These are phyloP conservation scores for Trichogramma pretiosum DNA, from an alignment of 1,140 invertebrate species.

Conservation along the genomic window DNA sequence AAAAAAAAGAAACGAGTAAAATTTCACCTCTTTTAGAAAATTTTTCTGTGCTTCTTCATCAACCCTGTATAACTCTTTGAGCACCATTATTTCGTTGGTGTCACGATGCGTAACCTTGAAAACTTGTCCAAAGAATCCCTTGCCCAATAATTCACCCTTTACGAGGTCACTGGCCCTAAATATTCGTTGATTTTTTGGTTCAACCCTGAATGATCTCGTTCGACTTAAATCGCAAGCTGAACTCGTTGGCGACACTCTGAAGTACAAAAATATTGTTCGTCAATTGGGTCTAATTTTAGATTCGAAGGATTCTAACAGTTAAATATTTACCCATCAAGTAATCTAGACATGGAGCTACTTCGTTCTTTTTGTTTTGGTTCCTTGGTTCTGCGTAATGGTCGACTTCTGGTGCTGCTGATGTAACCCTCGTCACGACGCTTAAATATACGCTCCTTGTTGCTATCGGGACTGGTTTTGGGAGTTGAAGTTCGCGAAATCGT, in stretches of 20 bases:
- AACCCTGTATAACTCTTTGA: slow-evolving; percentile 87
- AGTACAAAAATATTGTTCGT: slow-evolving; percentile 18
- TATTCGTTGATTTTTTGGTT: slow-evolving; percentile 70
- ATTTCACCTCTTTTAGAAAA: slow-evolving; percentile 80
- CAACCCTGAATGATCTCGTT: slow-evolving; percentile 79
- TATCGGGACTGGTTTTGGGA: slow-evolving; percentile 41
- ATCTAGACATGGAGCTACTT: slow-evolving; percentile 74
- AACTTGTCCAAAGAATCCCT: slow-evolving; percentile 89
- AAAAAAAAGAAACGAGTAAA: neutral
- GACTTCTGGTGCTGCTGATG: slow-evolving; percentile 47
- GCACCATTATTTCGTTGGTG: slow-evolving; percentile 87
- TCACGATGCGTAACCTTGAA: slow-evolving; percentile 83
- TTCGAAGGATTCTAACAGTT: neutral
- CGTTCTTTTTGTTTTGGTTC: slow-evolving; percentile 62
- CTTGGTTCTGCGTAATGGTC: slow-evolving; percentile 47
- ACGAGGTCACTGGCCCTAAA: slow-evolving; percentile 84
- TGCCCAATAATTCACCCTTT: slow-evolving; percentile 80
- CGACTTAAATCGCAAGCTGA: slow-evolving; percentile 63
- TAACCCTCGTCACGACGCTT: slow-evolving; percentile 61
- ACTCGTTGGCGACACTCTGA: slow-evolving; percentile 38
- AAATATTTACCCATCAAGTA: slow-evolving; percentile 65
- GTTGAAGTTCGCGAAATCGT: slow-evolving; percentile 35
- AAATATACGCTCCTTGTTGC: slow-evolving; percentile 58
- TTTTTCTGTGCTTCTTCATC: slow-evolving; percentile 90
- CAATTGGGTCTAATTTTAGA: neutral